Base-by-base conservation (phyloP, 2,113 vertebrate genomes). In the Corythaeola cristata region DNA sequence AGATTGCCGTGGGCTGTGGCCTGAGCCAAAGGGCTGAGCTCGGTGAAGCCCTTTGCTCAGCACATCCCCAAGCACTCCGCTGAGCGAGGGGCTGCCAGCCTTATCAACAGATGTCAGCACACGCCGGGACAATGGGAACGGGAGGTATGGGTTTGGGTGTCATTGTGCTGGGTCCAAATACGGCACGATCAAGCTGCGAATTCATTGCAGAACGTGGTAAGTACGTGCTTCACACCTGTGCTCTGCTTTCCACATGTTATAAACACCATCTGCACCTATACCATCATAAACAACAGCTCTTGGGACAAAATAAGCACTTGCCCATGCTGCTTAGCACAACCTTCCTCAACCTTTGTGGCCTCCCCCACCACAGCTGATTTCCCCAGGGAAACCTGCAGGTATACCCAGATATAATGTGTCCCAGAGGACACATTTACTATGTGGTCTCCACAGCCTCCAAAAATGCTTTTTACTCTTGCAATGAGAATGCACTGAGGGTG, bases 151-250 rank as follows among this genome's bases (percentile, higher is more conserved):
- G 9, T n/a, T 73, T 55, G 53, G 32, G n/a, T 44, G 16, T 35
- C 76, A 7, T 21, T 49, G 20, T 44, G 52, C 55, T 55, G 62
- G 52, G 30, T 7, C 26, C 45, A 28, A 69, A n/a, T 14, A 32
- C 2, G 32, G 15, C 64, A 44, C 0, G 0, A 19, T 17, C 12
- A 62, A 66, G 35, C 78, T 44, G 30, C 7, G 26, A 74, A 27
- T 35, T 32, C n/a, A 30, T 69, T 49, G 39, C 26, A 63, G 58
- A 49, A 23, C 33, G 17, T 0, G 2, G 20, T 33, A 39, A 74
- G 9, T 18, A 32, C 8, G 5, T 8, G 11, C 28, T 44, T 74
- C 69, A 52, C 50, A 37, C 35, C 28, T 8, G 0, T 41, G 33
- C 32, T 66, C 53, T 60, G 28, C 37, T 73, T 80, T 49, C 44